Base-by-base conservation (phyloP, 2,797 vertebrate genomes). In the Chelmon rostratus region DNA sequence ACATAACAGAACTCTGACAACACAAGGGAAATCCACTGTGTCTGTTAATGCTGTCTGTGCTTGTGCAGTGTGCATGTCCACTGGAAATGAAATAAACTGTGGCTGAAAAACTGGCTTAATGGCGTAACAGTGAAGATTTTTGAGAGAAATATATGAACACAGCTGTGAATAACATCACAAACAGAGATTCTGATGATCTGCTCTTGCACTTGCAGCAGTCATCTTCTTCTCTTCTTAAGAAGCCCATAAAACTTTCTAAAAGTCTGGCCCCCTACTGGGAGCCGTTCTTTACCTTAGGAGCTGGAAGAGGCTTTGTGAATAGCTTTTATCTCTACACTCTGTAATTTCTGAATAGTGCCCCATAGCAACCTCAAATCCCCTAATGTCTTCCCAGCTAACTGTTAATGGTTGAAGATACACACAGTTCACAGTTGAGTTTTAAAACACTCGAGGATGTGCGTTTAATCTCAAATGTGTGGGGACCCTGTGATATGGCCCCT, bases 361-460 rank as follows among this genome's bases (percentile, higher is more conserved):
- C 0, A 6, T 6, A 44, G 61, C 40, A 8, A 19, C n/a, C 23
- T 63, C 6, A 49, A 46, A 61, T 47, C 16, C 33, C 46, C 47
- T 65, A 23, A 67, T 44, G 64, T 86, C 73, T 69, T 78, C 21
- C 21, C 21, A 28, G 33, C 25, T 25, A 40, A 44, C 31, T 76
- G 68, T 68, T 65, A 65, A 68, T 68, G 53, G 71, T 59, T 64
- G 73, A 77, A 72, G 73, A 49, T 9, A 33, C n/a, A 53, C 50
- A 44, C 25, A 49, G 49, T 80, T 76, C 57, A 31, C 40, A n/a
- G 49, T 21, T n/a, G 23, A 50, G 56, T 44, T 59, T 74, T 54
- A 71, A 72, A 56, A 76, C 76, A 75, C 69, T 47, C 73, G 68
- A 73, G 56, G 11, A 28, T 23, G 46, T 33, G 21, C 1, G 42